A percentile compares a stretch with the other conserved stretches of the same genome.
Evolutionary conservation across 2,797 vertebrate species (phyloP).

Genomic region (Momotus momota): DNA sequence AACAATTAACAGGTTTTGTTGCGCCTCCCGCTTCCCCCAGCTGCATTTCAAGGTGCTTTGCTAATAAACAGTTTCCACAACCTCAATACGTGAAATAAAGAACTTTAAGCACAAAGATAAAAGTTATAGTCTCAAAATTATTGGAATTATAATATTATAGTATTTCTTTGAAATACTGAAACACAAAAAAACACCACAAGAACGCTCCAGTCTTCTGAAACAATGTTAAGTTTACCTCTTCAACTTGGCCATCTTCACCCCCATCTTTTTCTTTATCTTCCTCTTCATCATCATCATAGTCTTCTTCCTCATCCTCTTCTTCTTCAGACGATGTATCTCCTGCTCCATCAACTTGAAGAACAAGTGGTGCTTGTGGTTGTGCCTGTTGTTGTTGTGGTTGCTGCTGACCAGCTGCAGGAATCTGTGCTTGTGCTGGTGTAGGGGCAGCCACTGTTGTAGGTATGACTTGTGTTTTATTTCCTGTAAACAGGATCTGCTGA

Average conservation of each 20-base stretch:
- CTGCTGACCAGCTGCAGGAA: slow-evolving; percentile 80
- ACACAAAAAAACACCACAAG: background rate
- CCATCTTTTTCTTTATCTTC: slow-evolving; percentile 98
- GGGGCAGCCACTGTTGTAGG: slow-evolving; percentile 83
- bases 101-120: background rate
- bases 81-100: background rate
- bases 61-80: background rate
- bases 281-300: slow-evolving; percentile 97
- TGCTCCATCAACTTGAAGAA: slow-evolving; percentile 94
- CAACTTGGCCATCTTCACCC: slow-evolving; percentile 95
- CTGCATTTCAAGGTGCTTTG: background rate
- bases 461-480: slow-evolving; percentile 94
- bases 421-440: slow-evolving; percentile 88
- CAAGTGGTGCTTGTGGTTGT: slow-evolving; percentile 88
- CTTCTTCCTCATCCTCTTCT: slow-evolving; percentile 95
- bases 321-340: slow-evolving; percentile 98
- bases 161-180: background rate
- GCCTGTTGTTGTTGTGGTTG: slow-evolving; percentile 84
- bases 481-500: slow-evolving; percentile 96
- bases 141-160: background rate
- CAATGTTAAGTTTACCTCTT: slow-evolving; percentile 86
- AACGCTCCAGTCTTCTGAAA: background rate
- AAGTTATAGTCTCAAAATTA: background rate
- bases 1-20: background rate
- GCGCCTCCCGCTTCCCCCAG: fast-evolving